Evolutionary conservation across 2,888 invertebrate species (phyloP), one percentile per base, ranked within the genome.

Genomic region (Creontiades dilutus): DNA sequence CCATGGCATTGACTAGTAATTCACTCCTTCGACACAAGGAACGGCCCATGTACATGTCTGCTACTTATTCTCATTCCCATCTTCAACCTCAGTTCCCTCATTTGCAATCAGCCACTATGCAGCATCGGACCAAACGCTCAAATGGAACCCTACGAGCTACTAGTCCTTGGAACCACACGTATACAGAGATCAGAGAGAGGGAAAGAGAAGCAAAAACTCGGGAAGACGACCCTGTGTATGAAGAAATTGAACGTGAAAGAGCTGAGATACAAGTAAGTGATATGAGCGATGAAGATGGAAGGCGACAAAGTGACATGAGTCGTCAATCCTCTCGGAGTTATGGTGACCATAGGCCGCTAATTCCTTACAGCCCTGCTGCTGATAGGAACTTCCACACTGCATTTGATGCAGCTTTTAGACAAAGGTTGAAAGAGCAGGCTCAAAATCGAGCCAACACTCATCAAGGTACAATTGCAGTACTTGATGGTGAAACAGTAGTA

Each of bases 401-500:
- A 78, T 91, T 92, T 47, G 92, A 92, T 82, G 92, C 94, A 92
- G 94, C 94, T 11, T 92, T 92, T 92, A 94, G 94, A 86, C 93
- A 94, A 91, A 93, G 94, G 91, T 94, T 94, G 93, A 92, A 92
- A 86, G 93, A 93, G 90, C 94, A 94, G 94, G 91, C 94, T 94
- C 92, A 94, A 48, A 89, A 85, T 81, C 55, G 90, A 27, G 89
- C 90, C 23, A 89, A 80, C 84, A 37, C 90, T n/a, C 90, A 90
- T 47, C 91, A 92, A 85, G 91, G 91, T 78, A 92, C 92, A 23
- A 96, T 97, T 47, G 97, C 97, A 16, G 97, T 97, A 91, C 94
- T 97, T 88, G 97, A 97, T 93, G 97, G 97, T 80, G 96, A 96
- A 92, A 97, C 97, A 91, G 97, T 97, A 90, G 96, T 97, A 90